Evolutionary conservation across 2,797 vertebrate species (phyloP).

Genomic region (Lacerta viridis): DNA sequence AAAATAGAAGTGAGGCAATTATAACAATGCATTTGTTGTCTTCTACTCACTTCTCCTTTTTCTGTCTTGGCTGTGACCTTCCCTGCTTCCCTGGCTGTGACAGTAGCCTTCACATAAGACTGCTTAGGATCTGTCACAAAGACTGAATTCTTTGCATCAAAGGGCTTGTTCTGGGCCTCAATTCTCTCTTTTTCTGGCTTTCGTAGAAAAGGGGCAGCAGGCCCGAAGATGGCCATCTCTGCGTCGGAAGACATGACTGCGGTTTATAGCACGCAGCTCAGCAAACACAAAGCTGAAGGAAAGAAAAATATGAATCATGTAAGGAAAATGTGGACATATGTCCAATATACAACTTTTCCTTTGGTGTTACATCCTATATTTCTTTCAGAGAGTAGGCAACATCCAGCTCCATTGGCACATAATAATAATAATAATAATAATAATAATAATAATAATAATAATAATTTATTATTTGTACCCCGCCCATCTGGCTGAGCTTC

Average conservation of each 20-base stretch:
- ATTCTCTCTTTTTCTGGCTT: constrained; percentile 88
- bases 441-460: no score
- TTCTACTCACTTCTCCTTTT: constrained; percentile 75
- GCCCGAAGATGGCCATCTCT: constrained; percentile 86
- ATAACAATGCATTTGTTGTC: not conserved
- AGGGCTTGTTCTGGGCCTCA: constrained; percentile 87
- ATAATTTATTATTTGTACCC: no score
- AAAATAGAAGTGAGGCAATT: not conserved
- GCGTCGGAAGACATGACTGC: constrained; percentile 80
- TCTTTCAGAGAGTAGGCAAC: not conserved
- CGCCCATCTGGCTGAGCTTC: no score
- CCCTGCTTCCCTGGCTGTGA: constrained; percentile 72
- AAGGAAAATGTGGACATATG: not conserved
- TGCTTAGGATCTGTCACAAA: constrained; percentile 85
- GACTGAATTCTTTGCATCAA: constrained; percentile 87
- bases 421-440: no score
- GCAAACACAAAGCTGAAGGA: constrained; percentile 35
- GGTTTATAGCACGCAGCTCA: constrained; percentile 21
- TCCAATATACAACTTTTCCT: not conserved
- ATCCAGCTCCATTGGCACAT: not conserved
- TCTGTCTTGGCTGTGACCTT: constrained; percentile 81
- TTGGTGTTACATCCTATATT: not conserved
- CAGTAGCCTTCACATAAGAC: constrained; percentile 85
- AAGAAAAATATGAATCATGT: not conserved
- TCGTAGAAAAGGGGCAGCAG: constrained; percentile 85